These are phyloP conservation scores for Habroteleia sp. DNA, from an alignment of 2,888 invertebrate genomes.

Conservation along the genomic window DNA sequence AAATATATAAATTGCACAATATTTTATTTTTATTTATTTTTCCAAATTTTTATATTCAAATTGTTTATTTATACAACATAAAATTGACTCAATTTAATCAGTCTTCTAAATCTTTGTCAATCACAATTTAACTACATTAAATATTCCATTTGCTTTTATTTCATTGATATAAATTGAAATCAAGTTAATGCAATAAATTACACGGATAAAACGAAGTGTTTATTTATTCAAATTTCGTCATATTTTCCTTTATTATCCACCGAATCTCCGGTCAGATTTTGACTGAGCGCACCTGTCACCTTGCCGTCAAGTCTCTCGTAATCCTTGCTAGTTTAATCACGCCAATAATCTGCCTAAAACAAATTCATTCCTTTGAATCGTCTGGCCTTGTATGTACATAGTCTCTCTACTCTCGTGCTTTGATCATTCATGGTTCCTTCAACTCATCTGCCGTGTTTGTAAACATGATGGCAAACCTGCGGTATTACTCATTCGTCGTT, in stretches of 20 bases:
- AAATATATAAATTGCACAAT: too few relatives aligned
- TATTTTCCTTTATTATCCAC: constrained; percentile 20
- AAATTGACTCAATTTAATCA: too few relatives aligned
- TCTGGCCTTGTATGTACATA: constrained; percentile 9
- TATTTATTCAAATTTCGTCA: constrained; percentile 2
- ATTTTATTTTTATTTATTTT: too few relatives aligned
- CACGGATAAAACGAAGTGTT: constrained; percentile 4
- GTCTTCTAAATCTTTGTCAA: too few relatives aligned
- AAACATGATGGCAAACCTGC: constrained; percentile 72
- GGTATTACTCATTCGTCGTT: constrained; percentile 72
- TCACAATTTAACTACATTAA: too few relatives aligned
- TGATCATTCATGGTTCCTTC: constrained; percentile 74
- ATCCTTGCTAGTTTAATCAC: constrained; percentile 23
- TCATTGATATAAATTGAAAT: too few relatives aligned
- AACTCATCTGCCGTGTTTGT: constrained; percentile 74
- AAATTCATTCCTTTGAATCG: constrained; percentile 48
- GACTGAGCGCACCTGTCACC: constrained; percentile 13
- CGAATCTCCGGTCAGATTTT: background rate
- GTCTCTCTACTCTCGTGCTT: constrained; percentile 51
- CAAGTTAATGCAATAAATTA: too few relatives aligned
- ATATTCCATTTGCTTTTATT: too few relatives aligned
- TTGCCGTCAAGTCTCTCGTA: background rate
- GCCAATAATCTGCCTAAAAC: constrained; percentile 33
- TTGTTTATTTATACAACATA: too few relatives aligned
- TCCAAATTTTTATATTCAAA: too few relatives aligned